A percentile compares a stretch with the other conserved stretches of the same genome.
Evolutionary conservation across 2,113 vertebrate genomes (phyloP).

Genomic region (Pelusios castaneus): DNA sequence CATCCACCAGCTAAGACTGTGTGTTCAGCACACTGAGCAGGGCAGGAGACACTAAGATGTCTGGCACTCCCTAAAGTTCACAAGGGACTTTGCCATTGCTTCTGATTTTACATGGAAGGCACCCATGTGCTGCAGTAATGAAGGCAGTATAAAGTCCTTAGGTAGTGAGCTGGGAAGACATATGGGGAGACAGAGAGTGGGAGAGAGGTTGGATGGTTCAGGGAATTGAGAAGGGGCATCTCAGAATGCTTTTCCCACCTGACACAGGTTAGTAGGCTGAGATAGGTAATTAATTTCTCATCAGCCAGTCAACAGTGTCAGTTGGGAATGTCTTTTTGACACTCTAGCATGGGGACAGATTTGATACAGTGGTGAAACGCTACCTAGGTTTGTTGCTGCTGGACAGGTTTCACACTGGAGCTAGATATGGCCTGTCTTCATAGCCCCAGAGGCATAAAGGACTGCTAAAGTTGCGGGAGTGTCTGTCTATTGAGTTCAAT

Average conservation of each 20-base stretch:
- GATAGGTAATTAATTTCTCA: not conserved
- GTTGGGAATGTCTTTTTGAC: not conserved
- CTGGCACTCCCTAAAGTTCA: not conserved
- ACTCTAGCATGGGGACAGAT: not conserved
- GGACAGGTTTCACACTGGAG: not conserved
- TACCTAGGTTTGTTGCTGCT: not conserved
- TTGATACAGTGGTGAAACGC: not conserved
- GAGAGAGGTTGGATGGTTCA: too few species aligned
- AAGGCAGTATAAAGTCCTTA: not conserved
- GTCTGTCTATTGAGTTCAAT: not conserved
- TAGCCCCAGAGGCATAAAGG: not conserved
- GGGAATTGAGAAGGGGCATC: not conserved
- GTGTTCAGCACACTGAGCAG: not conserved
- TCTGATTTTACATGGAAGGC: not conserved
- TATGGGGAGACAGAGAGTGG: not conserved
- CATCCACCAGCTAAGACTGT: not conserved
- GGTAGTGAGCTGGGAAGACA: not conserved
- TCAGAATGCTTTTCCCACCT: not conserved
- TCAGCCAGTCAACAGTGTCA: not conserved
- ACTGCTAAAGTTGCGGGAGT: not conserved
- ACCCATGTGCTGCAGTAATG: not conserved
- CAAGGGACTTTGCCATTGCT: not conserved
- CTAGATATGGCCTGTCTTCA: not conserved
- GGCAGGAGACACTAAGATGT: not conserved
- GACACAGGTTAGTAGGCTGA: not conserved